Evolutionary conservation across 2,113 vertebrate genomes (phyloP).

Genomic region (Boulengeromyrus knoepffleri): DNA sequence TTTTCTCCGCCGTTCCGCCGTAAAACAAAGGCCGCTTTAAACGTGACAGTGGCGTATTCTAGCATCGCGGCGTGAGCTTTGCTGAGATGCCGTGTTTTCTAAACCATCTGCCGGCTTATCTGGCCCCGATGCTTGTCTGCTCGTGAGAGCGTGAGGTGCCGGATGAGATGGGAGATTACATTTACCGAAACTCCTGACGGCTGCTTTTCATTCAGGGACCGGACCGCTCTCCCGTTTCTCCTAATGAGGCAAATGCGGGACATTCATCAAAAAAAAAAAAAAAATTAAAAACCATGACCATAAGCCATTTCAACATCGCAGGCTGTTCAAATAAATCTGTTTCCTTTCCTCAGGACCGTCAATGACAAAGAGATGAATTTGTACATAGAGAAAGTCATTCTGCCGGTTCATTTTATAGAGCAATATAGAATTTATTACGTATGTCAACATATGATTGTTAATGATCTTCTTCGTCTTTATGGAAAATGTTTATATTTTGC

Average conservation of each 20-base stretch:
- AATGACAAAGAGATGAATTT: neutral
- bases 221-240: conserved; percentile 25
- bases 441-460: neutral
- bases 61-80: conserved; percentile 18
- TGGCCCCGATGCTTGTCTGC: conserved; percentile 53
- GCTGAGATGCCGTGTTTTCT: conserved; percentile 20
- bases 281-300: neutral
- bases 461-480: neutral
- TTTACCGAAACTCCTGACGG: conserved; percentile 60
- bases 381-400: neutral
- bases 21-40: conserved; percentile 14
- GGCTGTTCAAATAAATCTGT: neutral
- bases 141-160: conserved; percentile 38
- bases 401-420: neutral
- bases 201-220: conserved; percentile 52
- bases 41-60: conserved; percentile 16
- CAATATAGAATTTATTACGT: neutral
- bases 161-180: conserved; percentile 49
- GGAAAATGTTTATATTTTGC: neutral
- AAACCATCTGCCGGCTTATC: conserved; percentile 44
- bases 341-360: neutral
- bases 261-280: conserved; percentile 14
- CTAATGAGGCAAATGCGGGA: conserved; percentile 34
- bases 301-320: neutral
- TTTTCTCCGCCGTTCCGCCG: neutral